Conservation (phyloP, 2,888 invertebrate genomes). For the Scrobipalpa costella region DNA sequence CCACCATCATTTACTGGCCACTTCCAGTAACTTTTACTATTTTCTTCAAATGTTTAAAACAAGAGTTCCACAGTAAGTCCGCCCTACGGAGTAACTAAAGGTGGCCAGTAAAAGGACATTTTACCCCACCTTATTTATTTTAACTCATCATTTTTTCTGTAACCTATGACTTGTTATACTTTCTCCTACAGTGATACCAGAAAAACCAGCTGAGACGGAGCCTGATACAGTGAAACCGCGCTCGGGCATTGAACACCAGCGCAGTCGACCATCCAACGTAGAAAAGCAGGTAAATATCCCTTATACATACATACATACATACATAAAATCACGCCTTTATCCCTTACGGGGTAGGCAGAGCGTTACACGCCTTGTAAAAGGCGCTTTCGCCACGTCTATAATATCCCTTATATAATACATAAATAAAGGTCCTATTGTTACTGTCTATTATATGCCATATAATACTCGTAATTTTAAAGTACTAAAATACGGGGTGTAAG, state of each 20-base stretch:
- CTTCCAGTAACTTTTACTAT: too few relatives aligned
- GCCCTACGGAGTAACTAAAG: too few relatives aligned
- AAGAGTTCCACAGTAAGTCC: too few relatives aligned
- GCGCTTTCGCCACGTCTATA: constrained; percentile 35
- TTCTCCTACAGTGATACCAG: constrained; percentile 54
- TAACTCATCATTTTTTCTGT: neutral
- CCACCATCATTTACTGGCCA: neutral
- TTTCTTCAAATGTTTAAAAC: too few relatives aligned
- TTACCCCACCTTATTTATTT: too few relatives aligned
- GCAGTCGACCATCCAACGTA: constrained; percentile 81
- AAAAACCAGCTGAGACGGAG: constrained; percentile 60
- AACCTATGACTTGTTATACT: neutral
- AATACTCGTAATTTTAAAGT: too few relatives aligned
- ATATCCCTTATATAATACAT: neutral
- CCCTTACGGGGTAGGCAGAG: too few relatives aligned
- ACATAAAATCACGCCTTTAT: too few relatives aligned
- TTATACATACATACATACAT: neutral
- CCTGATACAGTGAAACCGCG: constrained; percentile 62
- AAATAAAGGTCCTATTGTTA: too few relatives aligned
- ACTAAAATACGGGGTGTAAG: too few relatives aligned
- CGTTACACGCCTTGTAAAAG: neutral
- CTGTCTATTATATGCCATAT: too few relatives aligned
- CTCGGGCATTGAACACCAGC: constrained; percentile 62
- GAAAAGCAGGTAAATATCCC: constrained; percentile 88
- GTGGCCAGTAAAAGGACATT: too few relatives aligned